Evolutionary conservation across 2,888 invertebrate species (phyloP).

Genomic region (Drosophila setosimentum): DNA sequence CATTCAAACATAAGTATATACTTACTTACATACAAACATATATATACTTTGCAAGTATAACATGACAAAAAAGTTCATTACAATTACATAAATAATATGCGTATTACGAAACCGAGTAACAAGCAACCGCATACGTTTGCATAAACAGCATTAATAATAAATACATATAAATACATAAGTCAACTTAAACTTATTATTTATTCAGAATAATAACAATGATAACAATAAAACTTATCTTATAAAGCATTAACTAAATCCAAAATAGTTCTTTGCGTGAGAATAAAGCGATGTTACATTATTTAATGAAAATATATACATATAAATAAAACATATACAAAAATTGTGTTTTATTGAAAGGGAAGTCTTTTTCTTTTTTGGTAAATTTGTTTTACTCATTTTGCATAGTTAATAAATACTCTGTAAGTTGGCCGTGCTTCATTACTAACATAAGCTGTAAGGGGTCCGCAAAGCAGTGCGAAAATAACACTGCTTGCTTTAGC

Average conservation of each 20-base stretch:
- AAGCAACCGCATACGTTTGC: conserved; percentile 55
- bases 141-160: conserved; percentile 52
- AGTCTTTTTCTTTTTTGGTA: not conserved
- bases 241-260: conserved; percentile 74
- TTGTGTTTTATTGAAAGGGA: conserved; percentile 31
- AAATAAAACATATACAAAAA: conserved; percentile 62
- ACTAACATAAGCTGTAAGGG: no score
- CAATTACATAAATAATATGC: conserved; percentile 49
- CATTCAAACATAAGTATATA: conserved; percentile 38
- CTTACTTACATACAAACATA: conserved; percentile 34
- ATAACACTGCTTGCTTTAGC: conserved; percentile 5
- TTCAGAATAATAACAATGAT: conserved; percentile 71
- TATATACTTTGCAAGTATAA: conserved; percentile 59
- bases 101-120: conserved; percentile 30
- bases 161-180: conserved; percentile 69
- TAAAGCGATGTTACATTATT: conserved; percentile 85
- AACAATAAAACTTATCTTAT: conserved; percentile 72
- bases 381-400: not conserved
- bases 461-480: not conserved
- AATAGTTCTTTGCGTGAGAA: conserved; percentile 86
- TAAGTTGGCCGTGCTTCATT: not conserved
- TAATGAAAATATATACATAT: conserved; percentile 84
- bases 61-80: conserved; percentile 46
- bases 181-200: conserved; percentile 75
- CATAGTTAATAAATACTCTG: not conserved